A percentile compares a stretch with the other conserved stretches of the same genome.
Conservation (phyloP, 2,888 invertebrate genomes). For the Ophonus ardosiacus region DNA sequence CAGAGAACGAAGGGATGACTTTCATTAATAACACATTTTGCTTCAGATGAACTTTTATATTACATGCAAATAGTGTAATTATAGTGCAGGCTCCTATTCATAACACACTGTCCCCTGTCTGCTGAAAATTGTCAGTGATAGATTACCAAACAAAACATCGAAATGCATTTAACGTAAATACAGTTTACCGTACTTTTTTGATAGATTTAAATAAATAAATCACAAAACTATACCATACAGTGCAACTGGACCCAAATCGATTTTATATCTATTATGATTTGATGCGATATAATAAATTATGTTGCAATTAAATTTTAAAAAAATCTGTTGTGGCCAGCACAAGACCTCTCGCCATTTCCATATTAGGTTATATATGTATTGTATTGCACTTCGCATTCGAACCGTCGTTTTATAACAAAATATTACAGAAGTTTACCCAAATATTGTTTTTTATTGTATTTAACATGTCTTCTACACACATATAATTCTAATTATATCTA, state of each 20-base stretch:
- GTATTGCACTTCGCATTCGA: too few species aligned
- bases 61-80: slow-evolving; percentile 30
- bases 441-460: too few species aligned
- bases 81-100: slow-evolving; percentile 15
- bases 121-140: slow-evolving; percentile 41
- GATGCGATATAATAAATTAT: slow-evolving; percentile 40
- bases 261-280: slow-evolving; percentile 25
- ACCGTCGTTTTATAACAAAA: too few species aligned
- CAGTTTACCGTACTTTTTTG: slow-evolving; percentile 32
- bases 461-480: too few species aligned
- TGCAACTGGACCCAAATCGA: neutral
- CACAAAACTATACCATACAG: slow-evolving; percentile 8
- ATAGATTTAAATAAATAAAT: slow-evolving; percentile 50
- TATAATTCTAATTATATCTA: too few species aligned
- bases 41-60: neutral
- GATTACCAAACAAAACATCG: slow-evolving; percentile 38
- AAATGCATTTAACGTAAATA: slow-evolving; percentile 46
- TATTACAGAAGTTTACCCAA: too few species aligned
- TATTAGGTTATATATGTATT: too few species aligned
- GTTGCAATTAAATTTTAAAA: slow-evolving; percentile 26
- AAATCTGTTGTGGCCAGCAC: too few species aligned
- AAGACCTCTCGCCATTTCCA: too few species aligned
- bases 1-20: neutral
- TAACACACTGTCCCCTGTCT: slow-evolving; percentile 23
- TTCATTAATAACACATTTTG: neutral